Conservation (phyloP, 2,888 invertebrate species). For the Lamproptera curius region DNA sequence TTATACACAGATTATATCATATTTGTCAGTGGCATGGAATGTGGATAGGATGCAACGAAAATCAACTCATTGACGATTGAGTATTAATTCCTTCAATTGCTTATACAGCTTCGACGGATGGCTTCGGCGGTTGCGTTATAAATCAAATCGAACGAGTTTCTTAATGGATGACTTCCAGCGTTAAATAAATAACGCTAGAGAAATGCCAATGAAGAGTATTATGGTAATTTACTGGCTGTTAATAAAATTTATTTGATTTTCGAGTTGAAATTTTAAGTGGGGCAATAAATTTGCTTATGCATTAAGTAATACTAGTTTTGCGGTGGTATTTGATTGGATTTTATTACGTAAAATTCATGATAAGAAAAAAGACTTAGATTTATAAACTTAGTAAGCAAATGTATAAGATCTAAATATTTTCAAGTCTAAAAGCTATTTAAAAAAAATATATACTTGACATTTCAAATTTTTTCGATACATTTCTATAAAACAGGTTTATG, state of each 20-base stretch:
- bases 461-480: too few species aligned
- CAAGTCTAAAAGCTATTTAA: too few species aligned
- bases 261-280: background rate
- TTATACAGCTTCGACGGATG: background rate
- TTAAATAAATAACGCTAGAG: constrained; percentile 15
- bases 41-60: too few species aligned
- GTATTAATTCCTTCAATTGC: too few species aligned
- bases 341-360: background rate
- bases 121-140: constrained; percentile 8
- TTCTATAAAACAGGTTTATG: too few species aligned
- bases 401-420: too few species aligned
- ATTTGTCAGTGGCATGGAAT: too few species aligned
- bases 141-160: constrained; percentile 14
- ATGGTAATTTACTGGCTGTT: constrained; percentile 8
- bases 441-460: too few species aligned
- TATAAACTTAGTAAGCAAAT: background rate
- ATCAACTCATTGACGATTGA: too few species aligned
- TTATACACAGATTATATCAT: too few species aligned
- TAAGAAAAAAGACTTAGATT: background rate
- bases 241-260: constrained; percentile 3
- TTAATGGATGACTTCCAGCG: constrained; percentile 14
- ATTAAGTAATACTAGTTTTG: background rate
- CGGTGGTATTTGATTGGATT: background rate
- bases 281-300: background rate
- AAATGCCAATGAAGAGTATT: constrained; percentile 6